These are phyloP conservation scores for Euphydryas editha DNA, from an alignment of 2,888 invertebrate species.

Conservation along the genomic window DNA sequence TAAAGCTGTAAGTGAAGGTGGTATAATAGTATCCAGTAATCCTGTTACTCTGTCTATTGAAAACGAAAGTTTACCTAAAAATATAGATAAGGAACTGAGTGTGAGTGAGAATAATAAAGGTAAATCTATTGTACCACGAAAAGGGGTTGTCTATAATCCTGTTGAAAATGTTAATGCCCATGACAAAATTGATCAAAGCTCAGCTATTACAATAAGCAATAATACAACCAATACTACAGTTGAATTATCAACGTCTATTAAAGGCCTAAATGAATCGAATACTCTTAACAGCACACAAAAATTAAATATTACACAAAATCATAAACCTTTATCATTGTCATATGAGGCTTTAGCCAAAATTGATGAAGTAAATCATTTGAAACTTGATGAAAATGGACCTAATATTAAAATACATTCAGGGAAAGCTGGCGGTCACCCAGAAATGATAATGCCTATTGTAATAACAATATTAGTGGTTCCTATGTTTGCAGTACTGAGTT, in stretches of 20 bases:
- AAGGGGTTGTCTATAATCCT: slow-evolving; percentile 45
- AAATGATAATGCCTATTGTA: slow-evolving; percentile 89
- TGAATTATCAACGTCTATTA: slow-evolving; percentile 21
- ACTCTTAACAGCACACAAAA: slow-evolving; percentile 33
- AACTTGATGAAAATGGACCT: slow-evolving; percentile 38
- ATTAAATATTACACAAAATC: slow-evolving; percentile 45
- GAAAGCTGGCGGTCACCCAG: slow-evolving; percentile 74
- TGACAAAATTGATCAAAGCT: slow-evolving; percentile 36
- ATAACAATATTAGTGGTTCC: slow-evolving; percentile 90
- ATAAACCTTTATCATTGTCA: slow-evolving; percentile 63
- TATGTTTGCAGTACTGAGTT: slow-evolving; percentile 87
- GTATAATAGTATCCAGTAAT: slow-evolving; percentile 52
- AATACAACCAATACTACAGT: slow-evolving; percentile 19
- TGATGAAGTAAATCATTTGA: slow-evolving; percentile 46
- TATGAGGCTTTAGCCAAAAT: slow-evolving; percentile 58
- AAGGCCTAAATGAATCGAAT: slow-evolving; percentile 29
- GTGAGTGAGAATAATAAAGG: slow-evolving; percentile 59
- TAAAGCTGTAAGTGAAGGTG: slow-evolving; percentile 62
- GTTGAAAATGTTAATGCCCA: slow-evolving; percentile 32
- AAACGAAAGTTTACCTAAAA: slow-evolving; percentile 51
- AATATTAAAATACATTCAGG: slow-evolving; percentile 43
- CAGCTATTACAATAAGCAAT: slow-evolving; percentile 10
- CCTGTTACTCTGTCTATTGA: slow-evolving; percentile 53
- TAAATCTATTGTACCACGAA: slow-evolving; percentile 46
- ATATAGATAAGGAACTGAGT: slow-evolving; percentile 54